phyloP scores from a whole-genome alignment of 1,140 invertebrate genomes.

The Vollenhovia emeryi region DNA sequence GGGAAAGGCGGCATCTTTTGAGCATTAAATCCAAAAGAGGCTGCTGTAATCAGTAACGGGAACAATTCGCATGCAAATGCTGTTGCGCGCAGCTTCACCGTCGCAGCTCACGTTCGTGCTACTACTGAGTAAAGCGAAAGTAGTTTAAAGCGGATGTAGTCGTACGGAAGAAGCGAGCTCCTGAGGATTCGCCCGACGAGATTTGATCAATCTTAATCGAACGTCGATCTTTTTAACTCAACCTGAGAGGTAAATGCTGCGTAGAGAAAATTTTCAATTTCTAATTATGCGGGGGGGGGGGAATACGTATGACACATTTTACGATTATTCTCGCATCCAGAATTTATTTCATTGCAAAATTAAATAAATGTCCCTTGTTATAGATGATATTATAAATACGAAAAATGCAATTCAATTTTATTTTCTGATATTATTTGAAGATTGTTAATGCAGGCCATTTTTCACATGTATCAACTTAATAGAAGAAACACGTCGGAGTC shows the following conservation, averaged over 20 bases:
- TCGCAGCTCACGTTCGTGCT: neutral
- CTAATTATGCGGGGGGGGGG: too few relatives aligned
- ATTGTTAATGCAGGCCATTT: neutral
- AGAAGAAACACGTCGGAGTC: neutral
- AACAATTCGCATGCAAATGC: constrained; percentile 61
- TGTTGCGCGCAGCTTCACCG: too few relatives aligned
- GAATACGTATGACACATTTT: neutral
- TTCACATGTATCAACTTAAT: neutral
- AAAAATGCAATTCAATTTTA: neutral
- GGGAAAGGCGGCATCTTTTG: neutral
- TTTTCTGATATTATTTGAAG: neutral
- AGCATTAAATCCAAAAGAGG: neutral
- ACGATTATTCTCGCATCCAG: neutral
- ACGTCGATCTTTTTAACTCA: neutral
- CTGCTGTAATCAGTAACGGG: constrained; percentile 46
- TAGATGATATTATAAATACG: neutral
- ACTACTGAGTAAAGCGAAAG: constrained; percentile 33
- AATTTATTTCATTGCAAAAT: neutral
- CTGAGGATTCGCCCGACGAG: neutral
- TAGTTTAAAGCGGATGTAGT: constrained; percentile 38
- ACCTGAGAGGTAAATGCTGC: neutral
- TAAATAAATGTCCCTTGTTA: neutral
- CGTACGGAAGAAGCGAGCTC: neutral
- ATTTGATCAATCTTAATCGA: neutral
- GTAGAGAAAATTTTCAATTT: neutral